Base-by-base conservation (phyloP, 2,888 invertebrate genomes). In the Fabriciana adippe region DNA sequence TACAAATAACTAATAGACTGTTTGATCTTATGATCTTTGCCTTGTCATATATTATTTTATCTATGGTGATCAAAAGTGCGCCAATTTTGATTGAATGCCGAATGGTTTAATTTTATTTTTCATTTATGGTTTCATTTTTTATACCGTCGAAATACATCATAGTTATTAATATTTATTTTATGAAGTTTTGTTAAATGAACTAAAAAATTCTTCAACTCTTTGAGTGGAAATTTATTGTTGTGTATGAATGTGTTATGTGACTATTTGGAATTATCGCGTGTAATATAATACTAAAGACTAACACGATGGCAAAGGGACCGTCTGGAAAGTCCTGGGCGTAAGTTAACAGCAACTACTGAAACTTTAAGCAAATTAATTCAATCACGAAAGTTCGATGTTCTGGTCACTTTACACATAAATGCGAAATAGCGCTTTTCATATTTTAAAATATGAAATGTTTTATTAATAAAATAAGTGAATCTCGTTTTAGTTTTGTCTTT, bases 361-460 rank as follows among this genome's bases (percentile, higher is more conserved):
- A 60, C 67, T 56, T 63, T 51, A 59, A 60, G 35, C 68, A 64
- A 64, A 55, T 68, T 64, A 50, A 64, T 68, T 51, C 41, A 61
- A 60, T 64, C 26, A 54, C 14, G 41, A 48, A 51, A 66, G 48
- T 60, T 55, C 48, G 47, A 60, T 31, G 15, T 51, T 41, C 13
- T 55, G 62, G 61, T 41, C 61, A 61, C 61, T 51, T 35, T 50
- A 41, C n/a, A 18, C 8, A 16, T 31, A 5, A n/a, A 61, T 35
- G n/a, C 48, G 6, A 59, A 26, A 18, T 14, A 41, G 15, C 51
- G 35, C 14, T 61, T 16, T 61, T 35, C 31, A 41, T 14, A 15
- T 35, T 6, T 51, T 15, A 16, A n/a, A 16, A 51, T 60, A 48
- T 51, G 13, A 61, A 51, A 2, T 18, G 16, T 18, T 61, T 50